A percentile compares a stretch with the other conserved stretches of the same genome.
These are phyloP conservation scores for zebrafish (Danio rerio) DNA, from an alignment of 2,113 vertebrate species.

Conservation along the genomic window DNA sequence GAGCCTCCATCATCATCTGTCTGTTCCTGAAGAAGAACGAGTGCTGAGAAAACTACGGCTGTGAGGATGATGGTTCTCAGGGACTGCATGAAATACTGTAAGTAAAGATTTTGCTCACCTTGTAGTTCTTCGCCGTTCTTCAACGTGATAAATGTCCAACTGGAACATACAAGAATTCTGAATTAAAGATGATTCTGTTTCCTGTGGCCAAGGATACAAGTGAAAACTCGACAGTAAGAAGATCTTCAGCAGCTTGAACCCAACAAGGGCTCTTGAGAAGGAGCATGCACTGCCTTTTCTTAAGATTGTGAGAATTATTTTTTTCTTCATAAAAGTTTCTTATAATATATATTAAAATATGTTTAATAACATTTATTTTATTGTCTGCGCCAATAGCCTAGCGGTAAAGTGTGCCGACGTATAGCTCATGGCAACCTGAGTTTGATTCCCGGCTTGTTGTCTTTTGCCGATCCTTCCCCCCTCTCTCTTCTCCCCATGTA, in stretches of 20 bases:
- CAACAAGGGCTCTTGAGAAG: neutral
- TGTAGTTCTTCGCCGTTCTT: neutral
- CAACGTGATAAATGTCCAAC: neutral
- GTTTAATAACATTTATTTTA: too few relatives aligned
- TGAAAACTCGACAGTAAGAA: neutral
- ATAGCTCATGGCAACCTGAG: too few relatives aligned
- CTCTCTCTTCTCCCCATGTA: too few relatives aligned
- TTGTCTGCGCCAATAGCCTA: too few relatives aligned
- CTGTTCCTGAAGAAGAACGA: slow-evolving; percentile 7
- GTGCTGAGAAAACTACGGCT: slow-evolving; percentile 1
- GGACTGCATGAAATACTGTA: neutral
- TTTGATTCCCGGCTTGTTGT: too few relatives aligned
- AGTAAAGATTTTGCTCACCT: slow-evolving; percentile 1
- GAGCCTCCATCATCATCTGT: slow-evolving; percentile 23
- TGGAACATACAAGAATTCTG: neutral
- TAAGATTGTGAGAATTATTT: too few relatives aligned
- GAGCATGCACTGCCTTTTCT: neutral
- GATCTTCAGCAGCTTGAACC: neutral
- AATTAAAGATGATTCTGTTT: neutral
- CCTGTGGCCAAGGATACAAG: neutral
- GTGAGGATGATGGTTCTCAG: slow-evolving; percentile 20
- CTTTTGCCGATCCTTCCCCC: too few relatives aligned
- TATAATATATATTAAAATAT: too few relatives aligned
- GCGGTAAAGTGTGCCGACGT: too few relatives aligned
- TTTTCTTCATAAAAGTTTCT: too few relatives aligned